Base-by-base conservation (phyloP, 2,113 vertebrate species). In the Austrofundulus limnaeus region DNA sequence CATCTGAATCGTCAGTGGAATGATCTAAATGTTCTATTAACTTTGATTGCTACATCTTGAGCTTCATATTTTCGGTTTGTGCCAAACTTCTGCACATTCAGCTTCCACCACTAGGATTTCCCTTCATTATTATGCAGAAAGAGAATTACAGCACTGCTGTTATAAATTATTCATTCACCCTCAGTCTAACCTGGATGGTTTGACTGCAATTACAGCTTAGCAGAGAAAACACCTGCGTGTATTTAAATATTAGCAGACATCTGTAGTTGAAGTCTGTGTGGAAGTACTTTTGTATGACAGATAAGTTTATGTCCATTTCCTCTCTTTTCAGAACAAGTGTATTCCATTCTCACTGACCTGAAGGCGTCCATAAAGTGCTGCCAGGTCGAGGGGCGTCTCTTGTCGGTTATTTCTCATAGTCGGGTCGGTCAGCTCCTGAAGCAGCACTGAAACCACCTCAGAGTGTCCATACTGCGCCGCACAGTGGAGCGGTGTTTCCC, bases 391-490 rank as follows among this genome's bases (percentile, higher is more conserved):
- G 1, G 96, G 96, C 0, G 95, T 97, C 82, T 98, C 96, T 9
- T 95, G 92, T 19, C 91, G 94, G 88, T 92, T 96, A 91, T 98
- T 98, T 64, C 96, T 93, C 91, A 98, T 98, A 15, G 94, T 94
- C 20, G 96, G 95, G 77, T 98, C 96, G 0, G 95, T 95, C 66
- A 97, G 92, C 83, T 98, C 96, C 78, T 96, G 95, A 2, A 98
- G 92, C 55, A 98, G 91, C 71, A 95, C 94, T 4, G 93, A 93
- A 28, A 96, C 96, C 50, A 98, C 96, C 67, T 98, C 96, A 0
- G 95, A 94, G 90, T 98, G 96, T 66, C 96, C 96, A 0, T 98
- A 98, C 34, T 98, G 96, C 45, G 96, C 96, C 0, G 96, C 95
- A 63, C 96, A 98, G 79, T 98, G 96, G 10, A 98, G 86, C 0